A percentile compares a stretch with the other conserved stretches of the same genome.
Evolutionary conservation across 2,888 invertebrate species (phyloP).

Genomic region (Polydrusus tereticollis): DNA sequence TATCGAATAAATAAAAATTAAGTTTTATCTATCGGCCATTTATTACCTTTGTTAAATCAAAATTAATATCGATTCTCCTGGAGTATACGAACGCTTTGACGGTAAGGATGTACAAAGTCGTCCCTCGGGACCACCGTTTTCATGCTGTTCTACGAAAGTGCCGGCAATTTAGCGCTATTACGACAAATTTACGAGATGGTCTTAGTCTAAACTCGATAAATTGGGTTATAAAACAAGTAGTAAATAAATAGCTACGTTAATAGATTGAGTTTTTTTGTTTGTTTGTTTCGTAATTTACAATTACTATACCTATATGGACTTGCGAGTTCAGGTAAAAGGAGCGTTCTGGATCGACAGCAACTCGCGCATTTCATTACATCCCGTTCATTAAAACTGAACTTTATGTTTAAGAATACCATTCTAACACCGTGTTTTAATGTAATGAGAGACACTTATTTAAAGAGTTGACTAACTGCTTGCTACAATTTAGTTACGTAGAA

Average conservation of each 20-base stretch:
- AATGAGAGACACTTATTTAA: too few relatives aligned
- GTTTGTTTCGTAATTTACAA: not conserved
- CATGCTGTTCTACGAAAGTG: not conserved
- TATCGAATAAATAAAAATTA: too few relatives aligned
- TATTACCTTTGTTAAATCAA: not conserved
- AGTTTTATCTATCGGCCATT: not conserved
- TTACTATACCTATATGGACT: too few relatives aligned
- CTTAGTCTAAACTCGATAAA: constrained; percentile 7
- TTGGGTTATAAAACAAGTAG: constrained; percentile 8
- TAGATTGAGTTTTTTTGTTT: not conserved
- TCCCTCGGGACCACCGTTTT: constrained; percentile 6
- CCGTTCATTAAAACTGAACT: too few relatives aligned
- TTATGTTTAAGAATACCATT: too few relatives aligned
- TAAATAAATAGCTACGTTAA: not conserved
- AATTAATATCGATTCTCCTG: constrained; percentile 1
- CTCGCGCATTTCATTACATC: too few relatives aligned
- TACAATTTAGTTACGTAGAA: too few relatives aligned
- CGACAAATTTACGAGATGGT: constrained; percentile 14
- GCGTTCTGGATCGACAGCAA: too few relatives aligned
- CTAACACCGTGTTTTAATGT: too few relatives aligned
- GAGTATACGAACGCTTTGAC: constrained; percentile 9
- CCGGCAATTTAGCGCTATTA: constrained; percentile 14
- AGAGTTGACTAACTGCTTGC: too few relatives aligned
- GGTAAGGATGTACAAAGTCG: constrained; percentile 12
- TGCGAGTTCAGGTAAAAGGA: too few relatives aligned